Evolutionary conservation across 2,888 invertebrate genomes (phyloP), one percentile per base, ranked within the genome.

Genomic region (Petrophora chlorosata): DNA sequence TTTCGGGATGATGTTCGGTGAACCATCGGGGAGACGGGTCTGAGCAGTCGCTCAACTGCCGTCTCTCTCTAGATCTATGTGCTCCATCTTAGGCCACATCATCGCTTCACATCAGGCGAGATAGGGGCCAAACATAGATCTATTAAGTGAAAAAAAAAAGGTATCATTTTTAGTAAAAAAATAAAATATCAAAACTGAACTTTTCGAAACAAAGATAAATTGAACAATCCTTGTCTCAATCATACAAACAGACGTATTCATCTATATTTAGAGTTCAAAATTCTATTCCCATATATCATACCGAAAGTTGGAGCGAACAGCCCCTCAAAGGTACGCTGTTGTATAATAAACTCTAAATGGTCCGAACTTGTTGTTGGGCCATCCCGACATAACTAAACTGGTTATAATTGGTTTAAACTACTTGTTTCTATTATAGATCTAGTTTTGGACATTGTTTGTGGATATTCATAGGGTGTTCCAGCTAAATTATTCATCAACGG

Each of bases 321-420:
- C 43, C 48, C 35, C 13, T 43, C 49, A 43, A 39, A 49, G 49
- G 49, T 49, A 43, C 38, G 46, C 35, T 38, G 40, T 41, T 39
- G 38, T 39, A 49, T 43, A 39, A 49, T 49, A 42, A 49, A 49
- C 32, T 49, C 38, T 38, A 39, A 49, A 49, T 33, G 49, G 42
- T 28, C 19, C 38, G 38, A 49, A 49, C 33, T 49, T 43, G 25
- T 15, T 3, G 48, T 30, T 19, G 40, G 49, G 12, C 38, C 43
- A 38, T 49, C 28, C 23, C 17, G 38, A 29, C 38, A 28, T 33
- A 22, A 39, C 39, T 39, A 42, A 42, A 42, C 28, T 28, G 48
- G 38, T 28, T 38, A 38, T 48, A 48, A 48, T 48, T 48, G 38
- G 48, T 48, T 48, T 48, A 42, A 48, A 49, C 49, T 43, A 33